Evolutionary conservation across 2,113 vertebrate species (phyloP).

Genomic region (Pelmatolapia mariae): DNA sequence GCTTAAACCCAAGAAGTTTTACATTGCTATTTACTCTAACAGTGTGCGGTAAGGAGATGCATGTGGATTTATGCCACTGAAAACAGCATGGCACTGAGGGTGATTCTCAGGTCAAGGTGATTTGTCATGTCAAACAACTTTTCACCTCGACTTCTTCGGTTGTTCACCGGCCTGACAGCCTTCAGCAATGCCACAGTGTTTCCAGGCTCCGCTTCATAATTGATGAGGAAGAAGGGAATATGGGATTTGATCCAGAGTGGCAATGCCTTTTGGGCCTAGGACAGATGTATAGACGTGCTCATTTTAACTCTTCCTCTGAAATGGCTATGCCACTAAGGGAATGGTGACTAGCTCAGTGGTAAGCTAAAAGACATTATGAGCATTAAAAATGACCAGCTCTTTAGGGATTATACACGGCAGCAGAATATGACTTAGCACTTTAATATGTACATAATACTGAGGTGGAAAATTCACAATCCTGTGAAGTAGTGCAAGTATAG

Average conservation of each 20-base stretch:
- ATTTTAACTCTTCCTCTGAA: conserved; percentile 3
- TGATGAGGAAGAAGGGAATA: conserved; percentile 49
- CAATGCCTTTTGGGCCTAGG: background rate
- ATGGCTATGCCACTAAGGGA: background rate
- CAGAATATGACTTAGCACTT: background rate
- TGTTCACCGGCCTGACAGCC: conserved; percentile 40
- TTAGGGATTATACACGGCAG: background rate
- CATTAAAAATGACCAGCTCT: background rate
- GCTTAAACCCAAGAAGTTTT: background rate
- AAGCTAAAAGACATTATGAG: background rate
- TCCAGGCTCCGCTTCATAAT: conserved; percentile 60
- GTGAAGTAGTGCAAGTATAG: background rate
- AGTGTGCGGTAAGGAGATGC: background rate
- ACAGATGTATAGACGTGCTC: conserved; percentile 14
- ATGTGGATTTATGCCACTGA: background rate
- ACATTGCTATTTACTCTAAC: background rate
- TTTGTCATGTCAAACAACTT: conserved; percentile 52
- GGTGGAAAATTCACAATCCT: background rate
- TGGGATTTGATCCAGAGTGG: conserved; percentile 50
- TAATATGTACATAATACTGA: background rate
- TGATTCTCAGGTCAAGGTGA: conserved; percentile 50
- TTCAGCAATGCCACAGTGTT: conserved; percentile 31
- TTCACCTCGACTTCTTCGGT: conserved; percentile 6
- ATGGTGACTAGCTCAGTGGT: background rate
- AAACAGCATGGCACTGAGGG: background rate